These are phyloP conservation scores for Embiotoca jacksoni DNA, from an alignment of 2,113 vertebrate genomes.

Conservation along the genomic window DNA sequence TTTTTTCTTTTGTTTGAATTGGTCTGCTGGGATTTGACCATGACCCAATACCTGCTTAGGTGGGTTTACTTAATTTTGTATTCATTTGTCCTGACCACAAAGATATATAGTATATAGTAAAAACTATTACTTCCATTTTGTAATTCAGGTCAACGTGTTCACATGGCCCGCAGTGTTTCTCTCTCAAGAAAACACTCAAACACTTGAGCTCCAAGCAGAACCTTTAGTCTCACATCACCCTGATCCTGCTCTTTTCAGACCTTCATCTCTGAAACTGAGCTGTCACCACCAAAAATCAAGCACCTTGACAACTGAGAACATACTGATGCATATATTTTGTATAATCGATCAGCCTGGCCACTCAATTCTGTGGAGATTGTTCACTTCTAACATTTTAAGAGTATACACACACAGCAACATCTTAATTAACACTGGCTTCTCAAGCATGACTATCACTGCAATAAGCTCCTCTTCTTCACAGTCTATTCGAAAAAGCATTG, in stretches of 20 bases:
- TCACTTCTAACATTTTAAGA: neutral
- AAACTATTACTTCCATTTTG: too few species aligned
- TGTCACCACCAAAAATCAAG: too few species aligned
- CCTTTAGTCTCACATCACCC: neutral
- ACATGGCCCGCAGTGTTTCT: too few species aligned
- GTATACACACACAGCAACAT: neutral
- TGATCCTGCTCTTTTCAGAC: neutral
- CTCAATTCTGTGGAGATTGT: fast-evolving
- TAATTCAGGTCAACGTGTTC: too few species aligned
- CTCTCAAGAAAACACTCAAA: too few species aligned
- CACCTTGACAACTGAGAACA: neutral
- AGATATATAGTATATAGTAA: too few species aligned
- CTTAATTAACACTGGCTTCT: constrained; percentile 20
- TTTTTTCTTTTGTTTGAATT: neutral
- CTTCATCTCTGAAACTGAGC: neutral
- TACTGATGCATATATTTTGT: neutral
- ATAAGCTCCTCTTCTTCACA: constrained; percentile 8
- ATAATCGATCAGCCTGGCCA: neutral
- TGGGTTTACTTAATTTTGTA: neutral
- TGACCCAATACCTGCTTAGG: neutral
- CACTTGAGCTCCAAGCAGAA: neutral
- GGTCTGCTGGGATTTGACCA: neutral
- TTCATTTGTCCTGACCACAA: too few species aligned
- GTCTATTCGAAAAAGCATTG: constrained; percentile 5
- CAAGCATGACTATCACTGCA: neutral